These are phyloP conservation scores for Gorsachius magnificus DNA, from an alignment of 2,797 vertebrate species.

Conservation along the genomic window DNA sequence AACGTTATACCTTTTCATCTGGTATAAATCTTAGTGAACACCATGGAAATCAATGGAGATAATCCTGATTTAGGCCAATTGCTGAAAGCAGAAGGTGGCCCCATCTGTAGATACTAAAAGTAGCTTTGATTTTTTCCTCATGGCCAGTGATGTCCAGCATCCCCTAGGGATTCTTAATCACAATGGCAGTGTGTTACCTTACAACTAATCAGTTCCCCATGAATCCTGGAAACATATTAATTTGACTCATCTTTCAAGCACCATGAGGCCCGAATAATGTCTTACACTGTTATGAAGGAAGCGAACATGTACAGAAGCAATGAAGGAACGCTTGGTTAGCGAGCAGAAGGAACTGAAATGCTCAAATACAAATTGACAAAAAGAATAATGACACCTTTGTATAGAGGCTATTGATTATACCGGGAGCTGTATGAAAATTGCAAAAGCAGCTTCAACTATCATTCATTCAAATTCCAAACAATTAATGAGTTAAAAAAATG, in stretches of 20 bases:
- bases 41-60: constrained; percentile 59
- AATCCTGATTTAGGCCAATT: constrained; percentile 66
- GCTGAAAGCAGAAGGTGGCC: constrained; percentile 67
- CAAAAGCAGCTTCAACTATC: not conserved
- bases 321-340: not conserved
- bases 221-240: constrained; percentile 66
- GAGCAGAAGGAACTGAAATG: not conserved
- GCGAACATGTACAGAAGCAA: not conserved
- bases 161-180: constrained; percentile 67
- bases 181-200: constrained; percentile 65
- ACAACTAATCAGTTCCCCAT: constrained; percentile 61
- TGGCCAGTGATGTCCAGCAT: constrained; percentile 64
- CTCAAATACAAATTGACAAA: not conserved
- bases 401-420: not conserved
- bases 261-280: constrained; percentile 26
- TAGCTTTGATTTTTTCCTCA: constrained; percentile 71
- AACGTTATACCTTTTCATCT: not conserved
- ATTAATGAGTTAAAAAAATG: not conserved
- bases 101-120: constrained; percentile 70
- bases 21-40: constrained; percentile 49
- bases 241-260: constrained; percentile 63
- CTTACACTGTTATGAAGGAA: not conserved
- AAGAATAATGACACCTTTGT: not conserved
- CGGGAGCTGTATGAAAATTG: not conserved
- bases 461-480: not conserved